A percentile compares a stretch with the other conserved stretches of the same genome.
Evolutionary conservation across 2,888 invertebrate species (phyloP).

Genomic region (Tetramorium bicarinatum): DNA sequence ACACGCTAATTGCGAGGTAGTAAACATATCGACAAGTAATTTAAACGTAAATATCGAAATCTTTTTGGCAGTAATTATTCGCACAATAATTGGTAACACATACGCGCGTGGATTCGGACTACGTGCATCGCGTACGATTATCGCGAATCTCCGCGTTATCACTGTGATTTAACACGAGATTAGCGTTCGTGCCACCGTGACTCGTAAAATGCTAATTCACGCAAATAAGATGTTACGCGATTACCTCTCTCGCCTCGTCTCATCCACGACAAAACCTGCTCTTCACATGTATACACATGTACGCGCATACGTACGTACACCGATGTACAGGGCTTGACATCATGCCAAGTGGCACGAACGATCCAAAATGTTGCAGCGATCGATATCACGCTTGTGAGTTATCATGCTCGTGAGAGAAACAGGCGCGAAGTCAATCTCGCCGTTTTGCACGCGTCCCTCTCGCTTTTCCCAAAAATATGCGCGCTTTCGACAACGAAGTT

Average conservation of each 20-base stretch:
- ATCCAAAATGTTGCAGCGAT: constrained; percentile 64
- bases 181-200: constrained; percentile 3
- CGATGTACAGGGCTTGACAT: constrained; percentile 63
- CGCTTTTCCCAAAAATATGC: constrained; percentile 40
- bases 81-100: neutral
- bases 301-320: neutral
- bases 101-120: neutral
- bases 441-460: neutral
- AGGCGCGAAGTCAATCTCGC: constrained; percentile 36
- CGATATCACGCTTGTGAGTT: constrained; percentile 60
- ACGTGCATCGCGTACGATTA: neutral
- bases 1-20: neutral
- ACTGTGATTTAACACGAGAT: constrained; percentile 22
- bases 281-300: neutral
- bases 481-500: constrained; percentile 22
- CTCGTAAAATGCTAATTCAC: constrained; percentile 38
- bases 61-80: neutral
- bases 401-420: constrained; percentile 22
- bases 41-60: neutral
- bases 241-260: neutral
- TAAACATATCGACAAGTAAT: neutral
- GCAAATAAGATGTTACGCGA: constrained; percentile 38
- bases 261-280: neutral
- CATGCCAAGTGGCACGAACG: constrained; percentile 76
- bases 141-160: constrained; percentile 15